These are phyloP conservation scores for Pogonophryne albipinna DNA, from an alignment of 2,797 vertebrate species.

Conservation along the genomic window DNA sequence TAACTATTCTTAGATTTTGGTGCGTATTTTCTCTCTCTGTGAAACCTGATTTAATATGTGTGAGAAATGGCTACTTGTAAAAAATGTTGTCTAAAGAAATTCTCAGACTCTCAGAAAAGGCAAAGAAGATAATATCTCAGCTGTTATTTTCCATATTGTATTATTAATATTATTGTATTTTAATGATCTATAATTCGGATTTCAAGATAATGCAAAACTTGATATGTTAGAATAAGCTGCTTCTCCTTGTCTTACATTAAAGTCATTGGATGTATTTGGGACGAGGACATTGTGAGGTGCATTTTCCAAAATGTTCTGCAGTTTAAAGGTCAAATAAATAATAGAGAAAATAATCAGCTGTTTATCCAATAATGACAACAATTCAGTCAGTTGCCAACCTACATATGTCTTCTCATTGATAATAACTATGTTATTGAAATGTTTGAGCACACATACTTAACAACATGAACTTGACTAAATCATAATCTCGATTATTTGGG, in stretches of 20 bases:
- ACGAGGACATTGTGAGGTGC: background rate
- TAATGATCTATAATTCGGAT: background rate
- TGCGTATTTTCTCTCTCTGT: background rate
- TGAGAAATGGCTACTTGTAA: constrained; percentile 5
- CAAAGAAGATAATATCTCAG: background rate
- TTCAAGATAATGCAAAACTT: background rate
- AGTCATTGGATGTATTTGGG: background rate
- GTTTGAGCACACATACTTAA: too few relatives aligned
- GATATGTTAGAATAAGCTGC: background rate
- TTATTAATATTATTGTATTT: background rate
- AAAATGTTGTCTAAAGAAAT: background rate
- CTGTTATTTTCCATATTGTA: too few relatives aligned
- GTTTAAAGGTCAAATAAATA: background rate
- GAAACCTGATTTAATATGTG: background rate
- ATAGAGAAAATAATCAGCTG: background rate
- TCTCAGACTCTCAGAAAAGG: background rate
- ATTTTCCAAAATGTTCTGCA: background rate
- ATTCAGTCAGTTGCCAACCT: too few relatives aligned
- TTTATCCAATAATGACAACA: too few relatives aligned
- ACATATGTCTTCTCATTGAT: too few relatives aligned
- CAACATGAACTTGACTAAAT: too few relatives aligned
- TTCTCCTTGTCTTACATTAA: background rate
- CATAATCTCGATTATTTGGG: too few relatives aligned
- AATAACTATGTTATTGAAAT: too few relatives aligned
- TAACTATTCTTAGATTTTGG: background rate